These are phyloP conservation scores for fruit fly (Drosophila melanogaster) DNA, from an alignment of 1,140 invertebrate species.

Conservation along the genomic window Release_6_plus_ISO1_MT NT_033779.5:11148001-11148500, in stretches of 20 bases:
- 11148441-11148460: conserved; percentile 12
- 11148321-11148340: too few relatives aligned
- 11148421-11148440: conserved; percentile 10
- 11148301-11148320: too few relatives aligned
- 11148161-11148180: not conserved
- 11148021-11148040: conserved; percentile 5
- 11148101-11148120: conserved; percentile 16
- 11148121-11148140: not conserved
- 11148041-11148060: conserved; percentile 10
- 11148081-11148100: conserved; percentile 23
- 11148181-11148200: too few relatives aligned
- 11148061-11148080: conserved; percentile 1
- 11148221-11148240: too few relatives aligned
- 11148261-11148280: too few relatives aligned
- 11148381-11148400: not conserved
- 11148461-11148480: not conserved
- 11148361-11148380: too few relatives aligned
- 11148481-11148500: conserved; percentile 4
- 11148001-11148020: conserved; percentile 13
- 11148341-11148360: too few relatives aligned
- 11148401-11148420: not conserved
- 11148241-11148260: too few relatives aligned
- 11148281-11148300: too few relatives aligned
- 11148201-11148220: too few relatives aligned
- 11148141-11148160: not conserved